Base-by-base conservation (phyloP, 2,113 vertebrate species). In the Dipodomys merriami region DNA sequence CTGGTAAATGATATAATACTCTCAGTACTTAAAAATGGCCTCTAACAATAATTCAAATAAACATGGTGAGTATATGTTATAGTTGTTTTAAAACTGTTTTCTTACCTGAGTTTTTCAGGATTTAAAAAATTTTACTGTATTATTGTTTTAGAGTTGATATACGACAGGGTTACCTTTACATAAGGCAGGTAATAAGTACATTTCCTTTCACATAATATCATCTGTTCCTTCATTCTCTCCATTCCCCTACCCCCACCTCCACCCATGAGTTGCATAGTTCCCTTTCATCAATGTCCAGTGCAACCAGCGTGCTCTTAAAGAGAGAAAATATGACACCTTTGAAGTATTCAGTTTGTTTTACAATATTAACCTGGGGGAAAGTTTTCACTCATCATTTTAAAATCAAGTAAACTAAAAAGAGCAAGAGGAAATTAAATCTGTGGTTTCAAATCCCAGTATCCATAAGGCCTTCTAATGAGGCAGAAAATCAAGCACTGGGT, bases 321-420 rank as follows among this genome's bases (percentile, higher is more conserved):
- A 72, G 35, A 29, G 53, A 88, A 86, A 83, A 62, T 16, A 30
- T n/a, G 27, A 49, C 6, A 71, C 68, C 80, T 82, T 78, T 35
- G 49, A 74, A 68, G 49, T 46, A 27, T 69, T 49, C 12, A 67
- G 60, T 67, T 39, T 39, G 86, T 73, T 82, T 88, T 67, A 78
- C 27, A 62, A 35, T 64, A 83, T 79, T 82, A 68, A 64, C 65
- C 69, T 77, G 29, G 53, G 20, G 60, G 7, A 74, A 91, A 91
- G 11, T 57, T 80, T 89, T 90, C n/a, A 62, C 44, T 90, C 68
- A 85, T 91, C 64, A 78, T 83, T 76, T 78, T 53, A 86, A 89
- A 80, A 73, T 33, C 35, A 44, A 83, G 22, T 83, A 29, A 78
- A 73, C 80, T 68, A 25, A 71, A 81, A 78, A 77, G 85, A 68